These are phyloP conservation scores for Crotalus helleri DNA, from an alignment of 2,113 vertebrate genomes.

Conservation along the genomic window DNA sequence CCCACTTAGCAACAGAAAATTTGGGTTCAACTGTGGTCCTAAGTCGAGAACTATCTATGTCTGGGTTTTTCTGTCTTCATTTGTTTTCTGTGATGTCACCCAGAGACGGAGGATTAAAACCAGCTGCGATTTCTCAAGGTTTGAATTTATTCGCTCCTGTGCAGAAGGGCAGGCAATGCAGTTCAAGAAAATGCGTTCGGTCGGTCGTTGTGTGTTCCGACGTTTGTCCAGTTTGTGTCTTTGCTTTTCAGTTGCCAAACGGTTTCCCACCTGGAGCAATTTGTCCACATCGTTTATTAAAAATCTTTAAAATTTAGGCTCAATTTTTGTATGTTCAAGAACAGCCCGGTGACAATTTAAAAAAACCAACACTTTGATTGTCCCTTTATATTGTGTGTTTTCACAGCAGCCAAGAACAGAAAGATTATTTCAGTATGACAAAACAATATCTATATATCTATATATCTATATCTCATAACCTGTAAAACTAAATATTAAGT, in stretches of 20 bases:
- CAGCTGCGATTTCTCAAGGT: neutral
- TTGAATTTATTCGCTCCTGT: neutral
- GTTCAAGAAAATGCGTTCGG: neutral
- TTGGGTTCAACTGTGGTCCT: neutral
- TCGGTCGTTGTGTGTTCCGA: neutral
- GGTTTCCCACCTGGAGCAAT: conserved; percentile 22
- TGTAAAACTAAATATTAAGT: conserved; percentile 48
- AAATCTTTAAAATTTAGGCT: neutral
- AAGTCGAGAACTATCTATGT: neutral
- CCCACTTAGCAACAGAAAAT: neutral
- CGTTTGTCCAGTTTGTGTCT: conserved; percentile 54
- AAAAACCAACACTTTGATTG: neutral
- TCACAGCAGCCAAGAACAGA: neutral
- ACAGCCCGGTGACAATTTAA: fast-evolving
- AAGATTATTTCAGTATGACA: conserved; percentile 18
- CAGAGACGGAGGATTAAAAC: neutral
- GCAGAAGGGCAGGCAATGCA: conserved; percentile 5
- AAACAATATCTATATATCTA: conserved; percentile 41
- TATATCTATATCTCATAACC: conserved; percentile 35
- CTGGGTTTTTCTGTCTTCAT: neutral
- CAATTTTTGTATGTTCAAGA: conserved; percentile 4
- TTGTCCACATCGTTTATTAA: neutral
- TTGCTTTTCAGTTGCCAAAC: conserved; percentile 86
- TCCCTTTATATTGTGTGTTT: conserved; percentile 56
- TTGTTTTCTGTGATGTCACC: neutral